Conservation (phyloP, 2,113 vertebrate genomes). For the Ploceus nigricollis region DNA sequence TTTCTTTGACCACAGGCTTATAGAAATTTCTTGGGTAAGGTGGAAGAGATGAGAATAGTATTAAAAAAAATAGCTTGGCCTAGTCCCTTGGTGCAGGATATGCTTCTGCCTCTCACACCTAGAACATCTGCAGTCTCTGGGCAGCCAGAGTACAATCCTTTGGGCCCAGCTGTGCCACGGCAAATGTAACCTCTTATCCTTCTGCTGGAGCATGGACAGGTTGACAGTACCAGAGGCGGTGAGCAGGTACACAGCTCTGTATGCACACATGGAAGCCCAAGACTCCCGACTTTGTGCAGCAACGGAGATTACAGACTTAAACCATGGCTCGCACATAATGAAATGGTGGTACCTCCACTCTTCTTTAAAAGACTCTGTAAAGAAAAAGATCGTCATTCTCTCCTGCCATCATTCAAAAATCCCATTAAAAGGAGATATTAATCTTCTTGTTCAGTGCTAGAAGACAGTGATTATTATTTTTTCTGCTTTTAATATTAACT, state of each 20-base stretch:
- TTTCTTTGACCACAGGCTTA: background rate
- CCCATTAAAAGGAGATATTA: background rate
- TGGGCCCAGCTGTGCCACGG: fast-evolving
- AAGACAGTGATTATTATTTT: background rate
- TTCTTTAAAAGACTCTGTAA: background rate
- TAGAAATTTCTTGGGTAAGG: background rate
- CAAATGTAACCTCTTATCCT: fast-evolving
- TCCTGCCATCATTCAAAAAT: background rate
- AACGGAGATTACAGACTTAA: background rate
- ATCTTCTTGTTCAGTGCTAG: background rate
- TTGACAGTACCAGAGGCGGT: background rate
- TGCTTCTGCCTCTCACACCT: background rate
- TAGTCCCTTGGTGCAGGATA: background rate
- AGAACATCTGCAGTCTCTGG: background rate
- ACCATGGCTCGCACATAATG: background rate
- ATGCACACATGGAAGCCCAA: background rate
- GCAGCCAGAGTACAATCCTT: background rate
- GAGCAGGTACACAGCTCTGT: background rate
- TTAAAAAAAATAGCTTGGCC: background rate
- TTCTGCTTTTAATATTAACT: background rate
- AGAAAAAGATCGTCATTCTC: background rate
- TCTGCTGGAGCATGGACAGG: background rate
- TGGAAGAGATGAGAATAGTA: background rate
- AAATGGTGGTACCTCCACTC: background rate
- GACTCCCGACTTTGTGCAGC: background rate